These are phyloP conservation scores for Parnassius apollo DNA, from an alignment of 2,888 invertebrate genomes.

Conservation along the genomic window DNA sequence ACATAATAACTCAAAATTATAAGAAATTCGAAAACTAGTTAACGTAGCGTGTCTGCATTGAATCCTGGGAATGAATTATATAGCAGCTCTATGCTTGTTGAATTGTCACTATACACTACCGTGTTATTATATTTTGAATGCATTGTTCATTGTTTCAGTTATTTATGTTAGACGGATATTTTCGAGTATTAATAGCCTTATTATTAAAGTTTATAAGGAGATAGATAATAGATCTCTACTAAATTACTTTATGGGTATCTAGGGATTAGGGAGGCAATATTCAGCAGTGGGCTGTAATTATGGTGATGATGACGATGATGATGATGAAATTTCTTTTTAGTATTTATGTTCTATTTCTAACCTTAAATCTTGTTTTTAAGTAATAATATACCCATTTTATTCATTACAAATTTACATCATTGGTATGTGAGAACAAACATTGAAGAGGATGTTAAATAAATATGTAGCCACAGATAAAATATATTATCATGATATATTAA, in stretches of 20 bases:
- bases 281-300: no score
- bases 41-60: not conserved
- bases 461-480: conserved; percentile 7
- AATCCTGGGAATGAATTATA: conserved; percentile 14
- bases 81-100: conserved; percentile 20
- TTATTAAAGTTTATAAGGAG: no score
- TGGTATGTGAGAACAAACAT: not conserved
- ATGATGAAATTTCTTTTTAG: no score
- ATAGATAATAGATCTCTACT: no score
- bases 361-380: no score
- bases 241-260: no score
- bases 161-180: conserved; percentile 11
- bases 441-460: conserved; percentile 2
- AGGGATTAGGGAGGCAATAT: no score
- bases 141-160: conserved; percentile 9
- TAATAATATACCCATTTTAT: no score
- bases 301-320: no score
- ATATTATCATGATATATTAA: conserved; percentile 13
- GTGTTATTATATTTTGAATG: conserved; percentile 6
- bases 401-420: not conserved
- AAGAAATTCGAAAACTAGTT: not conserved
- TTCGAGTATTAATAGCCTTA: not conserved
- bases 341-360: no score
- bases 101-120: conserved; percentile 16
- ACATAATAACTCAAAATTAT: no score